These are phyloP conservation scores for Poicephalus gulielmi DNA, from an alignment of 2,113 vertebrate genomes.

Conservation along the genomic window DNA sequence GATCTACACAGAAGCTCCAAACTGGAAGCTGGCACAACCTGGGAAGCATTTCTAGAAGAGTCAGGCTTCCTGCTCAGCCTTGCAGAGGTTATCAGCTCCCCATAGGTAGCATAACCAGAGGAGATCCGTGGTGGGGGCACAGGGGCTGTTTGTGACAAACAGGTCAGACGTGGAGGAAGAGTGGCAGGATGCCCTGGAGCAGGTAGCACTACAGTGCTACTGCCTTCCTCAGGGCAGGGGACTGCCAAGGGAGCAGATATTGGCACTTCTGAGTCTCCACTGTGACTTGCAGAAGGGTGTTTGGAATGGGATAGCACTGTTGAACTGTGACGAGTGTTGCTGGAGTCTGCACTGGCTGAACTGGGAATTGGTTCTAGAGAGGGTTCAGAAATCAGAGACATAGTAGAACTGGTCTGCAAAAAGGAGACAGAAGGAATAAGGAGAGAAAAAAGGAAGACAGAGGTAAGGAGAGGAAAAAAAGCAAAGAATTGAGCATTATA, in stretches of 20 bases:
- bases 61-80: slow-evolving; percentile 30
- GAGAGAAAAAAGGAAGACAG: slow-evolving; percentile 57
- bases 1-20: slow-evolving; percentile 57
- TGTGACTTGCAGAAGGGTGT: neutral
- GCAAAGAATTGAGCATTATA: neutral
- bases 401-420: slow-evolving; percentile 86
- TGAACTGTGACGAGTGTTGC: neutral
- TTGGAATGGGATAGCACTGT: neutral
- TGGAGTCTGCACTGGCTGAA: slow-evolving; percentile 37
- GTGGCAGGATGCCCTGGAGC: neutral
- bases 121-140: slow-evolving; percentile 25
- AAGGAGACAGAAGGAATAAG: slow-evolving; percentile 54
- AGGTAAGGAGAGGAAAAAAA: slow-evolving; percentile 18
- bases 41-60: slow-evolving; percentile 51
- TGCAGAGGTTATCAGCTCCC: neutral
- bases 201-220: neutral
- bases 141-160: neutral
- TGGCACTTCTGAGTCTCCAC: slow-evolving; percentile 33
- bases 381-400: slow-evolving; percentile 77
- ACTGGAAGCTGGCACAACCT: slow-evolving; percentile 50
- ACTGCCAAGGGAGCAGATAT: slow-evolving; percentile 61
- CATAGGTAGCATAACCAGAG: neutral
- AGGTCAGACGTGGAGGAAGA: neutral
- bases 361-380: slow-evolving; percentile 64
- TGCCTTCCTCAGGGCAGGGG: slow-evolving; percentile 68